These are phyloP conservation scores for Chelonus formosanus DNA, from an alignment of 2,888 invertebrate genomes.

Conservation along the genomic window DNA sequence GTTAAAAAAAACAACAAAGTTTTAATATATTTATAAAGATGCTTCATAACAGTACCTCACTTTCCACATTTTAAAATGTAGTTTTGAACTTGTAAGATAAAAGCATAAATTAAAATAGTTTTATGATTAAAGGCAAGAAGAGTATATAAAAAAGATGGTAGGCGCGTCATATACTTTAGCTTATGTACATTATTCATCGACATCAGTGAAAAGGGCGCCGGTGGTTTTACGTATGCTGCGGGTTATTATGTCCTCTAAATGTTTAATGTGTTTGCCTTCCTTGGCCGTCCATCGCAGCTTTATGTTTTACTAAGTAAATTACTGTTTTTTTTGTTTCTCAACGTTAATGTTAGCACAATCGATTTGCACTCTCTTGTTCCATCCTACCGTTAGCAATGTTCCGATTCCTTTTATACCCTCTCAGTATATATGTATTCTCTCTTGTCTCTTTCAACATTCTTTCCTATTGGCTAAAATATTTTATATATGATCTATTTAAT, in stretches of 20 bases:
- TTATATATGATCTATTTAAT: slow-evolving; percentile 34
- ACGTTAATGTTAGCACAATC: slow-evolving; percentile 63
- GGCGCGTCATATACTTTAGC: slow-evolving; percentile 31
- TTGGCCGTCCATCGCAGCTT: slow-evolving; percentile 61
- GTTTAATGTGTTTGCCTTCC: slow-evolving; percentile 66
- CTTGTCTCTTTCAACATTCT: slow-evolving; percentile 31
- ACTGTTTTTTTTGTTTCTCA: slow-evolving; percentile 59
- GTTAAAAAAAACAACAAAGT: too few species aligned
- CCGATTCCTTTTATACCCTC: slow-evolving; percentile 36
- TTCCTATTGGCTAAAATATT: slow-evolving; percentile 19
- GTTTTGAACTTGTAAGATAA: slow-evolving; percentile 8
- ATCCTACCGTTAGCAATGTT: slow-evolving; percentile 36
- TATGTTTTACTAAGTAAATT: slow-evolving; percentile 66
- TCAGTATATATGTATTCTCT: slow-evolving; percentile 36
- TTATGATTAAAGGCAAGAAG: slow-evolving; percentile 18
- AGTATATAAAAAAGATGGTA: slow-evolving; percentile 27
- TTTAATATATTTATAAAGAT: slow-evolving; percentile 1
- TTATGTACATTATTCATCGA: slow-evolving; percentile 62
- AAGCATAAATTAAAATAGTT: slow-evolving; percentile 19
- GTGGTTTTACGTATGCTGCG: slow-evolving; percentile 62
- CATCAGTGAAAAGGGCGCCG: slow-evolving; percentile 62
- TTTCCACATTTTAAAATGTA: slow-evolving; percentile 20
- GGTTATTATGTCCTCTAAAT: slow-evolving; percentile 66
- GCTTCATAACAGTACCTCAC: neutral
- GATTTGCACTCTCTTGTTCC: slow-evolving; percentile 55